These are phyloP conservation scores for Sphecodes monilicornis DNA, from an alignment of 2,888 invertebrate genomes.

Conservation along the genomic window DNA sequence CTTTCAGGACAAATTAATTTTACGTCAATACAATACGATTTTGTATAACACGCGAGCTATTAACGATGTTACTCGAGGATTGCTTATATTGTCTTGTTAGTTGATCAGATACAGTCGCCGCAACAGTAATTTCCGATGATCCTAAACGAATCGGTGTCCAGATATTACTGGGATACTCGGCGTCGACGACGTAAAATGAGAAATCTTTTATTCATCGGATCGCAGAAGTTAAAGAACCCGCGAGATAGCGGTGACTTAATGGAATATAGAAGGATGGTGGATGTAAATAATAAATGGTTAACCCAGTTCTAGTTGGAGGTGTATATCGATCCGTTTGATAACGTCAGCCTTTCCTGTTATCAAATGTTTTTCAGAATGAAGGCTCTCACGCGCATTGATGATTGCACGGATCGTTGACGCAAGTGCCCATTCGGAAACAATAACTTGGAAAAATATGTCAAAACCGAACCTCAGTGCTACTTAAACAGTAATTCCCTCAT, in stretches of 20 bases:
- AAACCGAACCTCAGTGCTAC: not conserved
- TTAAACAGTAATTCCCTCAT: not conserved
- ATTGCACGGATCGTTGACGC: not conserved
- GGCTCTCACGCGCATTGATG: not conserved
- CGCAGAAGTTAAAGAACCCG: not conserved
- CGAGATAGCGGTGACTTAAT: conserved; percentile 18
- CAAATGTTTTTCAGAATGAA: not conserved
- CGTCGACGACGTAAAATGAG: not conserved
- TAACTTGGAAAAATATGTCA: not conserved
- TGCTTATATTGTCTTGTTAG: not conserved
- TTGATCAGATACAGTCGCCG: not conserved
- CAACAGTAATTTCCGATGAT: not conserved
- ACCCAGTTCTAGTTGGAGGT: conserved; percentile 19
- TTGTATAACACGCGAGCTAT: not conserved
- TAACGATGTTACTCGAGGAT: not conserved
- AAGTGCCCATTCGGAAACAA: not conserved
- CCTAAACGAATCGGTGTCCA: not conserved
- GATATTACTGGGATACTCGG: not conserved
- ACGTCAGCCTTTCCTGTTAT: conserved; percentile 29
- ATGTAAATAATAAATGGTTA: conserved; percentile 29
- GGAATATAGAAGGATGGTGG: conserved; percentile 19
- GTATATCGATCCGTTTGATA: conserved; percentile 12
- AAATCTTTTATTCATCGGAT: not conserved
- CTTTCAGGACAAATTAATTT: too few species aligned
- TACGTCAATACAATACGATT: not conserved